Base-by-base conservation (phyloP, 2,797 vertebrate genomes). In the Siniperca obscura region DNA sequence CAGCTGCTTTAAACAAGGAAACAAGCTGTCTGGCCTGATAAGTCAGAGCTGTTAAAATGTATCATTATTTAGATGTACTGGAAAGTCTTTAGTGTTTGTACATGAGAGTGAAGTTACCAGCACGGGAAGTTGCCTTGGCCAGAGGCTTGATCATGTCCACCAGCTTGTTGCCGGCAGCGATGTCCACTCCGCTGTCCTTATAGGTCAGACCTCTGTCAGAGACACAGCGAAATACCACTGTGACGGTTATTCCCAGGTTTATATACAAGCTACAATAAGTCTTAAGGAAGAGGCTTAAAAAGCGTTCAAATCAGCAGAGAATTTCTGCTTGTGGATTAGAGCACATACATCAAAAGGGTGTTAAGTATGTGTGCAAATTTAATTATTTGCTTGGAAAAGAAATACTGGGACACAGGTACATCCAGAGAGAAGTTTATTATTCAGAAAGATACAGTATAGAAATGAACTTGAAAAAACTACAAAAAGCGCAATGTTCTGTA, bases 101-200 rank as follows among this genome's bases (percentile, higher is more conserved):
- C 10, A 2, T 16, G 8, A 82, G 10, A 62, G 19, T 70, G 0
- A 61, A 44, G 38, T 89, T 96, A 99, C 98, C 98, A 83, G 97
- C 77, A 56, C 98, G 97, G 65, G 97, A 96, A 0, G 98, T 99
- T 4, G 97, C 96, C 91, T 96, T 97, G 65, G 98, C 98, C 84
- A 99, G 92, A 82, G 98, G 97, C 74, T 99, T 98, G 93, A 99
- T 98, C 86, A 94, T 91, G 87, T 97, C 96, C 93, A 99, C 97
- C 82, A 99, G 92, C 82, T 74, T 92, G 94, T 99, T 98, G 30
- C 98, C 98, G n/a, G 98, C 97, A n/a, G 94, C 95, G n/a, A 99
- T 97, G 94, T 99, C 97, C 91, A 99, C 98, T 8, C 98, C 98
- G 6, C 98, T 97, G 88, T 97, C 97, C 92, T 97, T 99, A 73